Evolutionary conservation across 2,888 invertebrate species (phyloP), one percentile per base, ranked within the genome.

Genomic region (Xestia sexstrigata): DNA sequence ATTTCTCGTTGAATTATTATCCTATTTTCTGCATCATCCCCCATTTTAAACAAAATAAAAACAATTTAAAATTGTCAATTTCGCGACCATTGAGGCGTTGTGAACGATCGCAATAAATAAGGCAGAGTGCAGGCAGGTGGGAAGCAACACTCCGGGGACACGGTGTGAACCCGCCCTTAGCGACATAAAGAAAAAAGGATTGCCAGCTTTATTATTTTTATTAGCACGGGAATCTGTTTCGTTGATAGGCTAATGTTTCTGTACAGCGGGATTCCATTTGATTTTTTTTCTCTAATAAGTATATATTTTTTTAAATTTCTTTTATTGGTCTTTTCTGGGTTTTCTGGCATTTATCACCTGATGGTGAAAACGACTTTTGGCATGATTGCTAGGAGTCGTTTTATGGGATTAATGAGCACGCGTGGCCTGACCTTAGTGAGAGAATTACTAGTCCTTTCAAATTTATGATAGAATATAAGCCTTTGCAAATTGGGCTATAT

Each of bases 171-270:
- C 89, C 92, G 89, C 94, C 95, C 94, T 95, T 93, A 94, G 79
- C 87, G 84, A 88, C 87, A 86, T 92, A 90, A 91, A 92, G 89
- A 91, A 93, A 93, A 96, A 96, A 96, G 95, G 95, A 96, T 96
- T 95, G 91, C 93, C 90, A 87, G 70, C 90, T 92, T 94, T 95
- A 95, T 95, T 95, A 94, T 95, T 95, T 95, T 96, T 95, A 96
- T 95, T 94, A 91, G 93, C 90, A 84, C 87, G 87, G 88, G 89
- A 92, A 93, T 93, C 93, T 92, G 90, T 91, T 90, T 89, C 87
- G 87, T 78, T 86, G 87, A 89, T 85, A 83, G 87, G 90, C 88
- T 89, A 82, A 88, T 85, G 74, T 79, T 63, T 74, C 72, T 86
- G 49, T 92, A 93, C 81, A 91, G 92, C 85, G 35, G 87, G 92